Evolutionary conservation across 2,113 vertebrate species (phyloP).

Genomic region (Alouatta palliata): DNA sequence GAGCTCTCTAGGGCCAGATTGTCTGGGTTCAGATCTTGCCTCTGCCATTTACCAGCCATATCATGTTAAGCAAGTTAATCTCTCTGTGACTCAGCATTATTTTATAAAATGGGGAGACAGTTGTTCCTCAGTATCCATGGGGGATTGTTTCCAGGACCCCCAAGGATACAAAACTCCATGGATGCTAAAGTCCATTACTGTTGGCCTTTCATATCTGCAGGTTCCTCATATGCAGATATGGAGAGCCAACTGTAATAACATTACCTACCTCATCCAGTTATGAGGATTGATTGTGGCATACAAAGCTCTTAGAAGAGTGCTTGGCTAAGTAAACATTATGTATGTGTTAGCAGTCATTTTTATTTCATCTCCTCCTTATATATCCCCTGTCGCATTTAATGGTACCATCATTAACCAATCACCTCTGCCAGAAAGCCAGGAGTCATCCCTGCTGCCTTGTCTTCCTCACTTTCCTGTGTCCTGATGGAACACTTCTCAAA

Average conservation of each 20-base stretch:
- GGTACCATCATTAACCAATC: background rate
- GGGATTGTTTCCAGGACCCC: background rate
- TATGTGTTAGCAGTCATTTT: background rate
- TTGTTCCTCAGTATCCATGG: background rate
- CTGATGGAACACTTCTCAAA: background rate
- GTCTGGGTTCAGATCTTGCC: background rate
- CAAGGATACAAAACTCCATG: background rate
- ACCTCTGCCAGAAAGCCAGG: too few species aligned
- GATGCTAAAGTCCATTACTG: background rate
- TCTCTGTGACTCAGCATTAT: background rate
- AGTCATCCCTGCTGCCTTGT: background rate
- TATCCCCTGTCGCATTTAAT: background rate
- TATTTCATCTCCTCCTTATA: background rate
- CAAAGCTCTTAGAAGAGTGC: background rate
- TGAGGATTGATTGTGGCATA: background rate
- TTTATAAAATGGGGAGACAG: background rate
- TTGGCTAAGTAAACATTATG: background rate
- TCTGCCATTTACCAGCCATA: background rate
- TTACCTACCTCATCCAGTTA: background rate
- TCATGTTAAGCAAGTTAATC: background rate
- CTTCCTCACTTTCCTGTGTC: background rate
- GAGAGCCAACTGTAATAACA: background rate
- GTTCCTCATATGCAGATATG: background rate
- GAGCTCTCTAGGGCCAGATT: background rate
- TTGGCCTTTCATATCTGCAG: background rate